These are phyloP conservation scores for Adela reaumurella DNA, from an alignment of 2,888 invertebrate genomes.

Conservation along the genomic window DNA sequence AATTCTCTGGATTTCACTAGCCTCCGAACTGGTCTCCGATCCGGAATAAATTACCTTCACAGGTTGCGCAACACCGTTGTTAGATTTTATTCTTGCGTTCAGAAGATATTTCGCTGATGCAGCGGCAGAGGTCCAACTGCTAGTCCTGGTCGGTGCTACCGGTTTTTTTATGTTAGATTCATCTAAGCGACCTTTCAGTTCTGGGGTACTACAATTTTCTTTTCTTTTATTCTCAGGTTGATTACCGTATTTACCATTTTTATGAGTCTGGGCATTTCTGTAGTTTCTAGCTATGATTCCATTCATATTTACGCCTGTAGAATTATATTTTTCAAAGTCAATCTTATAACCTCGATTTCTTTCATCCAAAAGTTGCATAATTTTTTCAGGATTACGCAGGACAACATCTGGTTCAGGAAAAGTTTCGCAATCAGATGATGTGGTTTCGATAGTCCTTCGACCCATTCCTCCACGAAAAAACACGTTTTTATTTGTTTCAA, in stretches of 20 bases:
- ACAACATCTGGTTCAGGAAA: conserved; percentile 22
- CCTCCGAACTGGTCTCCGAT: conserved; percentile 70
- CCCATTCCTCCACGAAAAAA: not conserved
- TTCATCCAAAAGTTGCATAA: not conserved
- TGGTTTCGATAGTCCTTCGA: not conserved
- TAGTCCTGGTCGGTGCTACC: conserved; percentile 8
- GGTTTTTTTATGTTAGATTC: conserved; percentile 4
- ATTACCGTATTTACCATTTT: too few species aligned
- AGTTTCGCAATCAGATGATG: conserved; percentile 6
- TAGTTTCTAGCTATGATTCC: conserved; percentile 6
- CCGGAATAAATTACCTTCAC: conserved; percentile 41
- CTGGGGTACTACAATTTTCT: too few species aligned
- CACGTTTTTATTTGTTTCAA: not conserved
- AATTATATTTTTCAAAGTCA: too few species aligned
- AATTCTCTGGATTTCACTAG: conserved; percentile 67
- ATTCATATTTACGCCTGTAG: not conserved
- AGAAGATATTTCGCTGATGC: conserved; percentile 9
- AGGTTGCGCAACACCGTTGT: conserved; percentile 16
- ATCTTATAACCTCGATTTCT: too few species aligned
- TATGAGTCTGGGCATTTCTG: too few species aligned
- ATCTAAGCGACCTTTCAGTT: too few species aligned
- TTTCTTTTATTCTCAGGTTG: too few species aligned
- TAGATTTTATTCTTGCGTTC: conserved; percentile 18
- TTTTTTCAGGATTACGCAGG: conserved; percentile 30
- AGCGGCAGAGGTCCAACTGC: conserved; percentile 7